These are phyloP conservation scores for Bombylius discolor DNA, from an alignment of 2,888 invertebrate genomes.

Conservation along the genomic window DNA sequence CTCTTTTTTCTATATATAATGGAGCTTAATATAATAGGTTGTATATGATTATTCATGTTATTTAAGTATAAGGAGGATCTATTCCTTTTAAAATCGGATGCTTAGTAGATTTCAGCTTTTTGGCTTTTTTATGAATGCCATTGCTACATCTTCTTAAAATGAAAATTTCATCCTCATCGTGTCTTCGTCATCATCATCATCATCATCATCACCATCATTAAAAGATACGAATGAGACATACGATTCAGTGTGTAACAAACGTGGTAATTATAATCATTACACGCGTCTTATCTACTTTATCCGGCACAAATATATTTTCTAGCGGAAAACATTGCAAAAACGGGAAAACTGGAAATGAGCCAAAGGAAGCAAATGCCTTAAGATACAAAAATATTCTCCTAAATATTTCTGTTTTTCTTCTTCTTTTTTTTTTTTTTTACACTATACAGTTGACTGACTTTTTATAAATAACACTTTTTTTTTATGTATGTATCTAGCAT, in stretches of 20 bases:
- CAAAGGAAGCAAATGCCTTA: background rate
- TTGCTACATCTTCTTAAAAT: background rate
- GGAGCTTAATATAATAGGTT: too few relatives aligned
- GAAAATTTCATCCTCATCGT: background rate
- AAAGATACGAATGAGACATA: background rate
- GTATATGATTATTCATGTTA: too few relatives aligned
- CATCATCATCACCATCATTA: background rate
- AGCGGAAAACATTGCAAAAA: background rate
- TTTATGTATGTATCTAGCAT: too few relatives aligned
- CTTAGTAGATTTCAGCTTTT: too few relatives aligned
- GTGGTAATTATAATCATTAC: slow-evolving; percentile 12
- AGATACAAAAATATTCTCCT: background rate
- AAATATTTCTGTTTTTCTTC: too few relatives aligned
- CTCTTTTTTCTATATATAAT: too few relatives aligned
- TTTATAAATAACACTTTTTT: too few relatives aligned
- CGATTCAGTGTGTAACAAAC: slow-evolving; percentile 2
- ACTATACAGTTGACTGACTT: too few relatives aligned
- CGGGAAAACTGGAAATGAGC: slow-evolving; percentile 9
- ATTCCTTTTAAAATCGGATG: too few relatives aligned
- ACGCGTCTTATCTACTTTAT: slow-evolving; percentile 9
- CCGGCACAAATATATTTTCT: background rate
- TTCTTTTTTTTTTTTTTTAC: too few relatives aligned
- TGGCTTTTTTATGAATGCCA: background rate
- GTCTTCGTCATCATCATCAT: background rate
- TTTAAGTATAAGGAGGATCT: too few relatives aligned